Conservation (phyloP, 2,797 vertebrate genomes). For the Pygocentrus nattereri region DNA sequence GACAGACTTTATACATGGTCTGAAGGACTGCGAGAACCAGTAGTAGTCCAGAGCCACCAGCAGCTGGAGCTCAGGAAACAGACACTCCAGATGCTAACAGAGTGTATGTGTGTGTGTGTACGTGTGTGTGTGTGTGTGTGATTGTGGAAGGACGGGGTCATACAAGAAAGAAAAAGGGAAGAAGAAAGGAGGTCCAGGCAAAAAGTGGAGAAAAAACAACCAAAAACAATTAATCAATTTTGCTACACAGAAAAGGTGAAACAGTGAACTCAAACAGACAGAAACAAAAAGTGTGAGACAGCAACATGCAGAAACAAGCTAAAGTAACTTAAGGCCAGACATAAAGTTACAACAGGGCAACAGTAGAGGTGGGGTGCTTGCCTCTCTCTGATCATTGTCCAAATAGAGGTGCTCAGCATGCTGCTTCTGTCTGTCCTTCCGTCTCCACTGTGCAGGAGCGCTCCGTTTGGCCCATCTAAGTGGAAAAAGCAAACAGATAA, state of each 20-base stretch:
- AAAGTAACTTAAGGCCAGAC: background rate
- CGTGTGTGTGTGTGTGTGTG: background rate
- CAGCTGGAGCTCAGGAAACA: constrained; percentile 88
- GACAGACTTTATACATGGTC: constrained; percentile 88
- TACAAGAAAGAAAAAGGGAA: constrained; percentile 43
- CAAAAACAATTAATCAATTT: constrained; percentile 57
- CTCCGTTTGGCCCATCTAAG: constrained; percentile 96
- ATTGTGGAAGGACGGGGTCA: constrained; percentile 30
- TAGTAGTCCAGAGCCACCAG: constrained; percentile 91
- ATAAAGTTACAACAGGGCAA: background rate
- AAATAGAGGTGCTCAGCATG: constrained; percentile 96
- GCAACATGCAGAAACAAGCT: constrained; percentile 49
- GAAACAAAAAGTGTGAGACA: constrained; percentile 47
- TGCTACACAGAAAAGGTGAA: constrained; percentile 25
- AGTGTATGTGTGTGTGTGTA: constrained; percentile 48
- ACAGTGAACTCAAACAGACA: constrained; percentile 40
- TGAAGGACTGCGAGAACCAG: constrained; percentile 89
- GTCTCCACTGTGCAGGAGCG: constrained; percentile 96
- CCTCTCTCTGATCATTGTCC: constrained; percentile 99
- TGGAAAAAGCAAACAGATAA: background rate
- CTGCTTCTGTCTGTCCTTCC: constrained; percentile 95
- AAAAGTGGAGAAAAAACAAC: constrained; percentile 49
- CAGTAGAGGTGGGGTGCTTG: constrained; percentile 62
- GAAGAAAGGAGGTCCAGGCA: constrained; percentile 30
- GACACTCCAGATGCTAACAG: constrained; percentile 86